Base-by-base conservation (phyloP, 92 coral and sea anemone genomes). In the Anthopleura xanthogrammica region DNA sequence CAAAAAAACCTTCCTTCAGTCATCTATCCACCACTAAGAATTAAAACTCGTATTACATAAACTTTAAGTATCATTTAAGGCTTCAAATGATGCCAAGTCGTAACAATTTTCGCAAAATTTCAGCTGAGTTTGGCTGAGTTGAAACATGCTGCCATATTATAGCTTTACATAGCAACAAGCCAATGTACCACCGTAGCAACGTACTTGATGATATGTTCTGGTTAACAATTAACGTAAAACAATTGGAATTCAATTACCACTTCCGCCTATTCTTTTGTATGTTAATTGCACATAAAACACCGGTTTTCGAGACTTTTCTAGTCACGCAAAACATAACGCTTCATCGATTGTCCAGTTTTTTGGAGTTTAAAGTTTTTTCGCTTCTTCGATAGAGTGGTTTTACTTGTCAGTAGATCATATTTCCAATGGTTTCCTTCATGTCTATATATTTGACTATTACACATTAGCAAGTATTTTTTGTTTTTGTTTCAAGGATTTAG, bases 241-340 rank as follows among this genome's bases (percentile, higher is more conserved):
- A 80, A 62, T 3, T 64, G 83, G 75, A 80, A 80, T 80, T 80
- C 60, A 62, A 80, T 80, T 62, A 64, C 72, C 43, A 7, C 76
- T 80, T 64, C 75, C 83, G 83, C 72, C 39, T 80, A 22, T 41
- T 17, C 73, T 36, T 78, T 78, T 78, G 82, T 77, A 77, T 77
- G 65, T 4, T 12, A 75, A 75, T 77, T 62, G 23, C 29, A 7
- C 4, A 0, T 68, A 1, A 6, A 68, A 12, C 24, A 12, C 6
- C 72, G 42, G 8, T 0, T 78, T 60, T 19, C 23, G 62, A 16
- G n/a, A 24, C 52, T 29, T 3, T 80, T 10, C 56, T 50, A 43
- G 60, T 65, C 83, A 64, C 83, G 83, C 48, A 60, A 57, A 52
- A 29, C 55, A 58, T 5, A 14, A 68, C 42, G 16, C 41, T 29